phyloP scores from a whole-genome alignment of 53 echinoderm and acorn worm genomes.

The Hippasteria phrygiana region DNA sequence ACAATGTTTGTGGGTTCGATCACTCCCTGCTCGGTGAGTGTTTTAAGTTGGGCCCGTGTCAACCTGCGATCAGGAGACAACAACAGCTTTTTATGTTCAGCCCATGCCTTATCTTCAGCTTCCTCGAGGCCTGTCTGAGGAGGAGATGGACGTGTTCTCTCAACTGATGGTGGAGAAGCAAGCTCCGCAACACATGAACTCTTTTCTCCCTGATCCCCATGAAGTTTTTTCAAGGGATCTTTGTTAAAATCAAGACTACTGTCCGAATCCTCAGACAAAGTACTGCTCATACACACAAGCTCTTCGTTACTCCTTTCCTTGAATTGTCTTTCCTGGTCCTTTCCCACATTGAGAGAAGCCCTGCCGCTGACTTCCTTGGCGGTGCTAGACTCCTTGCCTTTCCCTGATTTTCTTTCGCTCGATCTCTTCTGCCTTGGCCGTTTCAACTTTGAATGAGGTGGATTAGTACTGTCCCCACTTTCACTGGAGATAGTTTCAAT shows the following conservation, averaged over 20 bases:
- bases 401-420: not conserved
- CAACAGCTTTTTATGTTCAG: constrained; percentile 17
- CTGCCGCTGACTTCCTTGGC: not conserved
- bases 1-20: not conserved
- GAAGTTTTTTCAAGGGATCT: not conserved
- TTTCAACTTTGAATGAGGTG: too few relatives aligned
- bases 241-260: not conserved
- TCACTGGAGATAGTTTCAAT: not conserved
- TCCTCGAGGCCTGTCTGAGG: not conserved
- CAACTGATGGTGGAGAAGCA: not conserved
- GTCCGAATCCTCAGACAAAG: constrained; percentile 34
- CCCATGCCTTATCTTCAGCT: not conserved
- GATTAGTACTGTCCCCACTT: not conserved
- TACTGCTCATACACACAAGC: not conserved
- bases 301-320: not conserved
- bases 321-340: not conserved
- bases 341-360: not conserved
- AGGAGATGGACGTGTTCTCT: not conserved
- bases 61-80: constrained; percentile 57
- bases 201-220: not conserved
- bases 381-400: not conserved
- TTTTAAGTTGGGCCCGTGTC: constrained; percentile 46
- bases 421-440: not conserved
- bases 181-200: not conserved
- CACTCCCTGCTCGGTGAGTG: not conserved